Evolutionary conservation across 2,888 invertebrate genomes (phyloP).

Genomic region (Hydrotaea cyrtoneurina): DNA sequence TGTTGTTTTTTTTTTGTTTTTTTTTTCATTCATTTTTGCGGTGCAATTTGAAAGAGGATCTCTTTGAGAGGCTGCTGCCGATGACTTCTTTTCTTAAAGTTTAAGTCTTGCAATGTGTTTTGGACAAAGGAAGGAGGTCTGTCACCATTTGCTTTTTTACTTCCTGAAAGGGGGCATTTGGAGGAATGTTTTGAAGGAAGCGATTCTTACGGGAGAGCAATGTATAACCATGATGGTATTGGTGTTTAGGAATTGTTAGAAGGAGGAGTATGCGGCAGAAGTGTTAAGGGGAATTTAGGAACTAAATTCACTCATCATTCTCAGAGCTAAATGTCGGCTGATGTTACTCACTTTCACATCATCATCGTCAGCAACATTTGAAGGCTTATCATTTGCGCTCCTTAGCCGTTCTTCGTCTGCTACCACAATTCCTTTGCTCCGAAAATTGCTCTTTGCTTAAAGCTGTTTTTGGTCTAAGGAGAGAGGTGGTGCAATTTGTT

Average conservation of each 20-base stretch:
- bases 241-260: constrained; percentile 16
- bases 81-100: constrained; percentile 33
- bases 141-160: constrained; percentile 14
- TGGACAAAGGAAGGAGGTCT: constrained; percentile 25
- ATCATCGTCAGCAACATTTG: constrained; percentile 29
- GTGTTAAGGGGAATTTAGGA: neutral
- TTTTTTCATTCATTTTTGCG: neutral
- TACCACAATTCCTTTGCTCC: constrained; percentile 26
- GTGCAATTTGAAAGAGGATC: constrained; percentile 17
- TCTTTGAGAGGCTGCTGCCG: constrained; percentile 2
- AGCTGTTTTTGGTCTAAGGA: neutral
- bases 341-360: constrained; percentile 59
- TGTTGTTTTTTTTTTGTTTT: constrained; percentile 14
- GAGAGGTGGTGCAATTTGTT: constrained; percentile 47
- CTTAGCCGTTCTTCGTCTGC: neutral
- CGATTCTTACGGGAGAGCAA: neutral
- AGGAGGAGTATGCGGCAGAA: too few relatives aligned
- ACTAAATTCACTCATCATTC: constrained; percentile 52
- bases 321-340: constrained; percentile 21
- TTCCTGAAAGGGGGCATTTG: too few relatives aligned
- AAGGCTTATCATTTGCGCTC: constrained; percentile 1
- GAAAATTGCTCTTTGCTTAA: constrained; percentile 29
- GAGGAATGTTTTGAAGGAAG: neutral
- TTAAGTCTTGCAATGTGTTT: neutral
- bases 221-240: constrained; percentile 6